Percentiles rank a stretch among this genome's conserved stretches.
Evolutionary conservation across 2,888 invertebrate species (phyloP).

Genomic region (Leptopilina syphax): DNA sequence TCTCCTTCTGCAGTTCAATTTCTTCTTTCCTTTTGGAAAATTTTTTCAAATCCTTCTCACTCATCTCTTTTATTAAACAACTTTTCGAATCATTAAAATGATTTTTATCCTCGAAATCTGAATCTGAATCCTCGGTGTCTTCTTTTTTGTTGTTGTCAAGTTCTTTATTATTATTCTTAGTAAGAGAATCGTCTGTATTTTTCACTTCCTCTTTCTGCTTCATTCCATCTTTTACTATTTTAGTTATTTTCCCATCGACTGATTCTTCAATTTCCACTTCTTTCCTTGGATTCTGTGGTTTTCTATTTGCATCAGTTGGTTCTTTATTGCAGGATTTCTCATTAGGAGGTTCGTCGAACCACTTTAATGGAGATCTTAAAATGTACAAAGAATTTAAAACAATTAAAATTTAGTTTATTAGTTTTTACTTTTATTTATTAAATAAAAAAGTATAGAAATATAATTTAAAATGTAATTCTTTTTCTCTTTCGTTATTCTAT

Average conservation of each 20-base stretch:
- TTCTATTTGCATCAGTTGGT: slow-evolving; percentile 21
- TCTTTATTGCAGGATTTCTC: slow-evolving; percentile 17
- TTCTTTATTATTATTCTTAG: neutral
- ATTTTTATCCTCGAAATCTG: slow-evolving; percentile 43
- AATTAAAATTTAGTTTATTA: neutral
- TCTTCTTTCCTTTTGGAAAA: slow-evolving; percentile 44
- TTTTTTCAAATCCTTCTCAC: slow-evolving; percentile 48
- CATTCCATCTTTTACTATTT: slow-evolving; percentile 50
- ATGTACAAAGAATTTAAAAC: neutral
- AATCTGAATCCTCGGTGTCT: slow-evolving; percentile 57
- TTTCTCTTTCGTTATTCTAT: too few species aligned
- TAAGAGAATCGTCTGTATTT: neutral
- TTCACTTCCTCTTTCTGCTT: slow-evolving; percentile 18
- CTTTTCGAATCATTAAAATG: neutral
- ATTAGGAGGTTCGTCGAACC: slow-evolving; percentile 60
- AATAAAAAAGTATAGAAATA: too few species aligned
- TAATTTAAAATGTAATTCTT: too few species aligned
- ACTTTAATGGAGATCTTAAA: slow-evolving; percentile 64
- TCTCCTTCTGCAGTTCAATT: slow-evolving; percentile 42
- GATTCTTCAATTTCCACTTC: slow-evolving; percentile 42
- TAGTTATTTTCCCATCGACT: slow-evolving; percentile 53
- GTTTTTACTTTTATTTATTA: too few species aligned
- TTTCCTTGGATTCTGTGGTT: slow-evolving; percentile 33
- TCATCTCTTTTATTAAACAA: slow-evolving; percentile 40
- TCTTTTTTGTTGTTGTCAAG: neutral